Evolutionary conservation across 2,888 invertebrate species (phyloP).

Genomic region (Rhodophaea formosa): DNA sequence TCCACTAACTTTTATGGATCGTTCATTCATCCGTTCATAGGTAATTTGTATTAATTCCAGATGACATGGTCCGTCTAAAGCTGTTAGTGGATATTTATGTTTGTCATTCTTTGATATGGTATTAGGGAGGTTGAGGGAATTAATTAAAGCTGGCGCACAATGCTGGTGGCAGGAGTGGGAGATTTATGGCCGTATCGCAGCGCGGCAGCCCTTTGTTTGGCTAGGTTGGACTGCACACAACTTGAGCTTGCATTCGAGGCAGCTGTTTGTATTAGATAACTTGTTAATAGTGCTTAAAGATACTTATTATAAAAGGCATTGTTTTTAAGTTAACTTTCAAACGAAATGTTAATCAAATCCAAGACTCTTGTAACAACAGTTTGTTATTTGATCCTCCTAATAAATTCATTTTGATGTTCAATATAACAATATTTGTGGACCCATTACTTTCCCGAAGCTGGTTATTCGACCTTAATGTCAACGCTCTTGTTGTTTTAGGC

Average conservation of each 20-base stretch:
- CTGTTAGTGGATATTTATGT: neutral
- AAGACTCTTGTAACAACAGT: no score
- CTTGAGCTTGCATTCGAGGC: conserved; percentile 4
- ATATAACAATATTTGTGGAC: no score
- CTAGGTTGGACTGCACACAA: conserved; percentile 6
- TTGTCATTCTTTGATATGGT: conserved; percentile 3
- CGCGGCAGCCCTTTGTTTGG: conserved; percentile 15
- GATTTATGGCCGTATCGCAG: conserved; percentile 15
- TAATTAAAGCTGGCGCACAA: conserved; percentile 11
- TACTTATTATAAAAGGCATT: neutral
- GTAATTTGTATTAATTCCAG: conserved; percentile 11
- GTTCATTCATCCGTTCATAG: conserved; percentile 11
- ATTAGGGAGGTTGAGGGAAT: neutral
- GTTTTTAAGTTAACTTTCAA: neutral
- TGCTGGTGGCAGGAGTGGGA: neutral
- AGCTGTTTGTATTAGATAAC: conserved; percentile 1
- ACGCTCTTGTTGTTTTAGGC: no score
- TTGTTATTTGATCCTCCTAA: no score
- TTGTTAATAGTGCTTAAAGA: neutral
- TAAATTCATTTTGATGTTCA: no score
- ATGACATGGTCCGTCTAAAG: neutral
- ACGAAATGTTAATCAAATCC: no score
- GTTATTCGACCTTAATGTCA: no score
- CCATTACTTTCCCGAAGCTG: no score
- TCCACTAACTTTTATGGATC: conserved; percentile 13